A percentile compares a stretch with the other conserved stretches of the same genome.
Evolutionary conservation across 2,888 invertebrate species (phyloP).

Genomic region (Leucoptera coffeella): DNA sequence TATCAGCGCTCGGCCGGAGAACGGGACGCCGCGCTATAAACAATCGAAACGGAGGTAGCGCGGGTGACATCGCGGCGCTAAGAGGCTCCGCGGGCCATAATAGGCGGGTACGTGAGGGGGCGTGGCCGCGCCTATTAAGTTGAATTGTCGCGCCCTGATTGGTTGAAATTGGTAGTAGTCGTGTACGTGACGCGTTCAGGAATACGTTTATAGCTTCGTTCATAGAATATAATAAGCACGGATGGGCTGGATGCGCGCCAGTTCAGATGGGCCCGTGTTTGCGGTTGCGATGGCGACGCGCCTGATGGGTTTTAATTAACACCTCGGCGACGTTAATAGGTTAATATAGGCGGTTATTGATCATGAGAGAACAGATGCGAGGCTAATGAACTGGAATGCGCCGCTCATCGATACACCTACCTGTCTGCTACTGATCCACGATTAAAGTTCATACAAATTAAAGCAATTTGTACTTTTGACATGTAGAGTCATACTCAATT

Average conservation of each 20-base stretch:
- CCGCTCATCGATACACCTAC: too few species aligned
- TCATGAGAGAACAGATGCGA: constrained; percentile 13
- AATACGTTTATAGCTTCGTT: constrained; percentile 48
- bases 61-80: constrained; percentile 44
- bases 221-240: constrained; percentile 52
- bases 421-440: too few species aligned
- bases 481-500: too few species aligned
- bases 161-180: constrained; percentile 51
- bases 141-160: constrained; percentile 50
- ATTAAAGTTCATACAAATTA: too few species aligned
- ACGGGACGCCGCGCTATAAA: constrained; percentile 11
- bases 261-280: constrained; percentile 25
- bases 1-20: constrained; percentile 39
- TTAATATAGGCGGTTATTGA: constrained; percentile 15
- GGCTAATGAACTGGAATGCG: constrained; percentile 22
- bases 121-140: constrained; percentile 50
- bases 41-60: constrained; percentile 14
- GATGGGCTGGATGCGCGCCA: constrained; percentile 42
- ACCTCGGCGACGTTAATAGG: constrained; percentile 25
- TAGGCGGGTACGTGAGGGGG: constrained; percentile 55
- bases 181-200: constrained; percentile 51
- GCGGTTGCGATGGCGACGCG: constrained; percentile 32
- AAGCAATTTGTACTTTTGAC: too few species aligned
- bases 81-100: constrained; percentile 51
- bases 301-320: constrained; percentile 39